Evolutionary conservation across 2,113 vertebrate genomes (phyloP).

Genomic region (Benitochromis conjunctus): DNA sequence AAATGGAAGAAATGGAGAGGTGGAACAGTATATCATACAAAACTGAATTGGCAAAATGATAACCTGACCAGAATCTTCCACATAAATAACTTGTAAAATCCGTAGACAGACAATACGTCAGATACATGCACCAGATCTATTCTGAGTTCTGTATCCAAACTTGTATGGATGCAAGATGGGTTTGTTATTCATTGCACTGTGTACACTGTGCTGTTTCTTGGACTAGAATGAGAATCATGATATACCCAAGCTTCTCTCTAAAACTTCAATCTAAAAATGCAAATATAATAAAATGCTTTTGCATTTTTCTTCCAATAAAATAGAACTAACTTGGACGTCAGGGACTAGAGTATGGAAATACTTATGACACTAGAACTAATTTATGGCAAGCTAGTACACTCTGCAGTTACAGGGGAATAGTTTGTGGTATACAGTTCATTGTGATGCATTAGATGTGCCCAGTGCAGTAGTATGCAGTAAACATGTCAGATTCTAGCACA

Average conservation of each 20-base stretch:
- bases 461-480: background rate
- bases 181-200: background rate
- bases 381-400: background rate
- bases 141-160: background rate
- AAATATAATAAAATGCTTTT: background rate
- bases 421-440: background rate
- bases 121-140: background rate
- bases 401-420: background rate
- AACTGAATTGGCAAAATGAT: background rate
- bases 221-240: background rate
- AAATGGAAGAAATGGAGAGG: background rate
- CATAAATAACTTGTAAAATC: background rate
- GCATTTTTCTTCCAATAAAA: background rate
- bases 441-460: background rate
- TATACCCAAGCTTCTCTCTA: background rate
- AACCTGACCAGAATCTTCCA: rapidly evolving
- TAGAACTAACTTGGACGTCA: background rate
- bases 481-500: background rate
- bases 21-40: background rate
- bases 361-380: background rate
- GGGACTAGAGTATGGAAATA: background rate
- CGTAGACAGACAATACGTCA: background rate
- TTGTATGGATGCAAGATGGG: background rate
- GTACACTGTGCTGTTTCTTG: background rate
- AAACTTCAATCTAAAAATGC: background rate